phyloP scores from a whole-genome alignment of 2,888 invertebrate genomes.

The Steinernema hermaphroditum region DNA sequence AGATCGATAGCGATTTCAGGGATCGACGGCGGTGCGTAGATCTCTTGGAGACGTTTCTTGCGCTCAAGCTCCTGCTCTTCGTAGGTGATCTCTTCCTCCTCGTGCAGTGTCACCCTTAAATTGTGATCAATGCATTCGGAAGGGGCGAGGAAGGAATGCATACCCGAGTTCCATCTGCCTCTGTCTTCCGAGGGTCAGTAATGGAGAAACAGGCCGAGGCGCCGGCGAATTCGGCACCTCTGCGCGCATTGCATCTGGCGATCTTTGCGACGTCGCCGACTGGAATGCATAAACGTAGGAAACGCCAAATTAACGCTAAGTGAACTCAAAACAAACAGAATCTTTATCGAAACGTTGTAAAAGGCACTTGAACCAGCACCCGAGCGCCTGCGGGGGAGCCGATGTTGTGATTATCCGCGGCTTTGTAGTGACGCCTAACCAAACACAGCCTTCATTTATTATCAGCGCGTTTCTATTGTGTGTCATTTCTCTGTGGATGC shows the following conservation, averaged over 20 bases:
- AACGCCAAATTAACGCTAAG: not conserved
- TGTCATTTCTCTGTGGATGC: slow-evolving; percentile 9
- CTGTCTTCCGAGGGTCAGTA: slow-evolving; percentile 17
- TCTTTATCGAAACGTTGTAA: not conserved
- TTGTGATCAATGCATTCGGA: not conserved
- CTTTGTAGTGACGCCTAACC: slow-evolving; percentile 13
- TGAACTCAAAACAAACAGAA: not conserved
- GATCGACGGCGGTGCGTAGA: slow-evolving; percentile 2
- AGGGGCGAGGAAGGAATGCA: not conserved
- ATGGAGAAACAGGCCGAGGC: not conserved
- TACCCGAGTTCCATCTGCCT: slow-evolving; percentile 18
- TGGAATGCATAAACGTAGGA: not conserved
- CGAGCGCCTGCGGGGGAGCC: not conserved
- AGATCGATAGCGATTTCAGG: slow-evolving; percentile 15
- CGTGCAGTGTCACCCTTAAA: slow-evolving; percentile 12
- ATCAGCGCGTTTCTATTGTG: slow-evolving; percentile 18
- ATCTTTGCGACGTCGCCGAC: not conserved
- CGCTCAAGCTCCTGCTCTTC: slow-evolving; percentile 6
- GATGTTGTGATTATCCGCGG: slow-evolving; percentile 27
- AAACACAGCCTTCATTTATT: slow-evolving; percentile 24
- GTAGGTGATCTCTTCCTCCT: slow-evolving; percentile 23
- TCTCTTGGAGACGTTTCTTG: not conserved
- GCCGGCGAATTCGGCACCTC: not conserved
- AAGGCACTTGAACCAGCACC: not conserved
- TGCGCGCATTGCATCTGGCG: slow-evolving; percentile 2